Percentiles rank a stretch among this genome's conserved stretches.
Conservation (phyloP, 2,888 invertebrate species). For the Ariolimax columbianus region DNA sequence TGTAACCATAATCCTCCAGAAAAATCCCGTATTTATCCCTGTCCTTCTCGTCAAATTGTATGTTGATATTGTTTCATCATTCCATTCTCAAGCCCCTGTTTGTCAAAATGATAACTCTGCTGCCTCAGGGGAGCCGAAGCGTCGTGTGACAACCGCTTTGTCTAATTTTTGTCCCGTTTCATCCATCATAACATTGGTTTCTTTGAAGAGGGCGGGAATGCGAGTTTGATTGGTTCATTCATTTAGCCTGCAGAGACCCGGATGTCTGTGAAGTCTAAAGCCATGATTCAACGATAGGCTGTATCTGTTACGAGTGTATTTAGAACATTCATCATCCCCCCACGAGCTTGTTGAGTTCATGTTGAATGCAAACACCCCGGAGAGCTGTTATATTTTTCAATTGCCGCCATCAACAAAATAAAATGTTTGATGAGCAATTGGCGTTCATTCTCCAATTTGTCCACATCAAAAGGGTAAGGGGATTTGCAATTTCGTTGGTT, state of each 20-base stretch:
- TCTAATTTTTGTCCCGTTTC: conserved; percentile 11
- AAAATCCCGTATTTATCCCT: background rate
- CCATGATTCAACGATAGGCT: conserved; percentile 22
- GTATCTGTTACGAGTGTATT: conserved; percentile 2
- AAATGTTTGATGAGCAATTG: conserved; percentile 32
- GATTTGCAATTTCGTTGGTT: background rate
- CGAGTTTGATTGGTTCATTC: conserved; percentile 30
- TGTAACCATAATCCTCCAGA: background rate
- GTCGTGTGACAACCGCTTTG: conserved; percentile 18
- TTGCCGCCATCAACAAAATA: background rate
- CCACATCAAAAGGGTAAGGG: conserved; percentile 16
- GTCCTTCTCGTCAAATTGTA: conserved; percentile 7
- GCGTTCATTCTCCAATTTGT: background rate
- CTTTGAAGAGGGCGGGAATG: conserved; percentile 18
- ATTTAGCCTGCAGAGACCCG: conserved; percentile 20
- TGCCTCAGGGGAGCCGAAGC: background rate
- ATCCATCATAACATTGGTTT: conserved; percentile 1
- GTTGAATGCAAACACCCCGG: conserved; percentile 7
- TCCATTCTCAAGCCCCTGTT: background rate
- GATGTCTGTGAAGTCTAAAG: conserved; percentile 32
- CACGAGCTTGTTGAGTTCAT: conserved; percentile 5
- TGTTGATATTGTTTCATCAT: background rate
- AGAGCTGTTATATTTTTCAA: conserved; percentile 28
- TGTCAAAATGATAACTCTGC: conserved; percentile 26
- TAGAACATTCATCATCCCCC: conserved; percentile 14